Evolutionary conservation across 1,140 invertebrate genomes (phyloP).

Genomic region (Habropoda laboriosa): DNA sequence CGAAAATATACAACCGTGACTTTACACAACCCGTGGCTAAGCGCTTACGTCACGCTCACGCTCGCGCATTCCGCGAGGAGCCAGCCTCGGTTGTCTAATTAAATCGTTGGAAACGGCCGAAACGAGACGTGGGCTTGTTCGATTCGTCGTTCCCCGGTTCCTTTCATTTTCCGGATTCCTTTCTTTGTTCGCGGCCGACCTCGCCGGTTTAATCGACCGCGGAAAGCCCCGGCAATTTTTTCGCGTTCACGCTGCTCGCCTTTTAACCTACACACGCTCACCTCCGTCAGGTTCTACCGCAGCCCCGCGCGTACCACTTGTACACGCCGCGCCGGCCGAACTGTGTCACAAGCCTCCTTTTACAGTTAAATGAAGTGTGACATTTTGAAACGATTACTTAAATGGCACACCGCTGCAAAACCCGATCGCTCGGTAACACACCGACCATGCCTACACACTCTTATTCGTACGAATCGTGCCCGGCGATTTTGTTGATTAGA

Average conservation of each 20-base stretch:
- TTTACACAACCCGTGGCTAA: conserved; percentile 1
- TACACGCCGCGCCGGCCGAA: not conserved
- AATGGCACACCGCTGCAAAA: conserved; percentile 14
- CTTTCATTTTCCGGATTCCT: conserved; percentile 48
- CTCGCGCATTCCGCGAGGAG: not conserved
- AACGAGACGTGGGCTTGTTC: not conserved
- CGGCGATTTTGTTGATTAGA: not conserved
- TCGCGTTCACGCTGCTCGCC: not conserved
- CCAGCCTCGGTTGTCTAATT: not conserved
- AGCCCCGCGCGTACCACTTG: too few relatives aligned
- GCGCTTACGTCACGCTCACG: not conserved
- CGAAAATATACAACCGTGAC: conserved; percentile 26
- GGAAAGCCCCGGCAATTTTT: conserved; percentile 23
- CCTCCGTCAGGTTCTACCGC: too few relatives aligned
- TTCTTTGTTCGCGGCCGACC: conserved; percentile 35
- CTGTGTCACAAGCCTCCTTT: conserved; percentile 39
- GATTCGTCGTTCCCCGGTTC: not conserved
- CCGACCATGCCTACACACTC: too few relatives aligned
- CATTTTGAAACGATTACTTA: conserved; percentile 35
- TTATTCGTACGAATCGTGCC: not conserved
- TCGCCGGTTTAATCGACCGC: conserved; percentile 41
- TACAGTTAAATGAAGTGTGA: conserved; percentile 43
- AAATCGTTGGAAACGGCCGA: not conserved
- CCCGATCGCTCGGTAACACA: not conserved
- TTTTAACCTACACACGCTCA: not conserved